Conservation (phyloP, 2,888 invertebrate genomes). For the Drosophila eohydei region DNA sequence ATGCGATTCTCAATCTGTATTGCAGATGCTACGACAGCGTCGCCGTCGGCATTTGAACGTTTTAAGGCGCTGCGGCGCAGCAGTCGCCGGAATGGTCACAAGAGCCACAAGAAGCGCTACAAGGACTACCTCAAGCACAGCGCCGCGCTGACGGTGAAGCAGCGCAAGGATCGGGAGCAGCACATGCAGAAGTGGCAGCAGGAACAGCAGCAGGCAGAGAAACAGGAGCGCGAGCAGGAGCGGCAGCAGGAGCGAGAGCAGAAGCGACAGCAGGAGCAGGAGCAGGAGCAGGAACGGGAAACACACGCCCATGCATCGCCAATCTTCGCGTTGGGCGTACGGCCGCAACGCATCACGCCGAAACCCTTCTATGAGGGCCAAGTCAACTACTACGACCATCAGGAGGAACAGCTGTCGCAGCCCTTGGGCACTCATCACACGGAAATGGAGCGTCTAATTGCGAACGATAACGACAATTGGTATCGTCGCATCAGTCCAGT, state of each 20-base stretch:
- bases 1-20: conserved; percentile 18
- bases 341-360: conserved; percentile 50
- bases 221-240: conserved; percentile 12
- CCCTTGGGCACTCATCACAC: conserved; percentile 33
- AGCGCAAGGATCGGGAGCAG: conserved; percentile 37
- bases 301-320: conserved; percentile 33
- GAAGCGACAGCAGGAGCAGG: conserved; percentile 4
- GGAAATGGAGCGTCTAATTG: conserved; percentile 67
- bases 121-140: conserved; percentile 78
- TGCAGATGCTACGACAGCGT: conserved; percentile 38
- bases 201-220: conserved; percentile 13
- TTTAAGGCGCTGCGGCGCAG: conserved; percentile 80
- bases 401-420: conserved; percentile 27
- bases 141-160: conserved; percentile 25
- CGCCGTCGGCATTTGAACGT: conserved; percentile 77
- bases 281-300: conserved; percentile 22
- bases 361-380: conserved; percentile 83
- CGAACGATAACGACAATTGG: conserved; percentile 74
- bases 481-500: conserved; percentile 78
- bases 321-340: conserved; percentile 56
- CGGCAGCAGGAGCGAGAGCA: neutral
- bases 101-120: conserved; percentile 83
- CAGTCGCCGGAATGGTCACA: conserved; percentile 81
- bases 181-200: conserved; percentile 17
- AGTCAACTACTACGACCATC: conserved; percentile 81